Conservation (phyloP, 1,140 invertebrate genomes). For the Augochlora pura region DNA sequence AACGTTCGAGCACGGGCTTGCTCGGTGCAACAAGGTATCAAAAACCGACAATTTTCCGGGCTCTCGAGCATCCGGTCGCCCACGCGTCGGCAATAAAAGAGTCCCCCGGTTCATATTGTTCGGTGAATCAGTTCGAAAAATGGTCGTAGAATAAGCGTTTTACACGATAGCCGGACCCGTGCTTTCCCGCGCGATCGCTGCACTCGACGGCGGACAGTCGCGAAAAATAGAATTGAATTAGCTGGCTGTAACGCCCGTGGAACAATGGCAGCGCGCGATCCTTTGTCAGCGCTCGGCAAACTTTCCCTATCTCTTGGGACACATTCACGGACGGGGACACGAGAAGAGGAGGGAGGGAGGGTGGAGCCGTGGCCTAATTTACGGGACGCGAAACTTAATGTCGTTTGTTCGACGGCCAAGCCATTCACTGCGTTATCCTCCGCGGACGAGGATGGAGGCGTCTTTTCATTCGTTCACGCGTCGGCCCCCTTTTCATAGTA, state of each 20-base stretch:
- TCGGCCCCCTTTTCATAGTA: background rate
- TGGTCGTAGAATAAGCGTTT: background rate
- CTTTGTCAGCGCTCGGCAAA: slow-evolving; percentile 27
- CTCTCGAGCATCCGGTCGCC: too few species aligned
- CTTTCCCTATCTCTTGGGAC: slow-evolving; percentile 40
- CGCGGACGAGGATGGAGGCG: background rate
- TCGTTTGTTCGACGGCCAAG: slow-evolving; percentile 18
- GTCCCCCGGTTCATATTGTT: too few species aligned
- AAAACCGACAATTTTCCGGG: too few species aligned
- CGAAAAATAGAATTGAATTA: slow-evolving; percentile 35
- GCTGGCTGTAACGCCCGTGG: background rate
- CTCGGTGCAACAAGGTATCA: too few species aligned
- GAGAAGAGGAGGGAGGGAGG: too few species aligned
- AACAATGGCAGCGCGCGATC: slow-evolving; percentile 16
- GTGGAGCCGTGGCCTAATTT: slow-evolving; percentile 33
- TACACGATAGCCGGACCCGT: background rate
- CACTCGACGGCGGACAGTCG: background rate
- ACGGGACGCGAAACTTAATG: slow-evolving; percentile 28
- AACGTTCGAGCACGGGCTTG: too few species aligned
- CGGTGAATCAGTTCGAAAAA: too few species aligned
- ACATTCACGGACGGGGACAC: background rate
- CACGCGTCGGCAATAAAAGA: too few species aligned
- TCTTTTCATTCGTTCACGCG: slow-evolving; percentile 17
- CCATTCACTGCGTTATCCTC: slow-evolving; percentile 36
- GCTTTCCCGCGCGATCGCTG: background rate